Evolutionary conservation across 1,140 invertebrate genomes (phyloP).

Genomic region (Drosophila trapezifrons): DNA sequence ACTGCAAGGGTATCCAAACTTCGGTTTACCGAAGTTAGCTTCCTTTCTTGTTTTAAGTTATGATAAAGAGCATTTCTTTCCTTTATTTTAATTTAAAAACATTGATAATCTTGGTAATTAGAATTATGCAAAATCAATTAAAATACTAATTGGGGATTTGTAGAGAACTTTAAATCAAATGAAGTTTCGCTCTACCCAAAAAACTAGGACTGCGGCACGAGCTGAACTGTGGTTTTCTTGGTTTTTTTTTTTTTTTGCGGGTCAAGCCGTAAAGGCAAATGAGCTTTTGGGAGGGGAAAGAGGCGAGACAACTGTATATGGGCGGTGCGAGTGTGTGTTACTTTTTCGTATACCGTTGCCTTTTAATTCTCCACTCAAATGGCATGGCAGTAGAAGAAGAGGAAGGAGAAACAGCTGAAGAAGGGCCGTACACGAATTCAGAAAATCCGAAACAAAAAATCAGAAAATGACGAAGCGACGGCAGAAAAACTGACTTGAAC

Average conservation of each 20-base stretch:
- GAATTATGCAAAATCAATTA: no score
- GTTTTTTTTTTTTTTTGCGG: slow-evolving; percentile 23
- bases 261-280: slow-evolving; percentile 34
- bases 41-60: no score
- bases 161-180: neutral
- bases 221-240: neutral
- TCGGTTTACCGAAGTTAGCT: no score
- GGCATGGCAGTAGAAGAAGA: slow-evolving; percentile 41
- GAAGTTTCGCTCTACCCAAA: neutral
- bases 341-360: slow-evolving; percentile 71
- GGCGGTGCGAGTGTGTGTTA: slow-evolving; percentile 35
- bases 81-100: no score
- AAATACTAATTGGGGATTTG: neutral
- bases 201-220: neutral
- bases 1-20: no score
- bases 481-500: slow-evolving; percentile 68
- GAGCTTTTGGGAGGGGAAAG: slow-evolving; percentile 32
- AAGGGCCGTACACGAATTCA: slow-evolving; percentile 51
- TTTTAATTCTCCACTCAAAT: slow-evolving; percentile 72
- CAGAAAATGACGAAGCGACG: slow-evolving; percentile 42
- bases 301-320: slow-evolving; percentile 19
- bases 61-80: no score
- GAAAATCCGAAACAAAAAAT: slow-evolving; percentile 43
- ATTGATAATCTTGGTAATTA: no score
- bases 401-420: slow-evolving; percentile 4